Conservation (phyloP, 2,797 vertebrate species). For the Pseudomugil gertrudae region DNA sequence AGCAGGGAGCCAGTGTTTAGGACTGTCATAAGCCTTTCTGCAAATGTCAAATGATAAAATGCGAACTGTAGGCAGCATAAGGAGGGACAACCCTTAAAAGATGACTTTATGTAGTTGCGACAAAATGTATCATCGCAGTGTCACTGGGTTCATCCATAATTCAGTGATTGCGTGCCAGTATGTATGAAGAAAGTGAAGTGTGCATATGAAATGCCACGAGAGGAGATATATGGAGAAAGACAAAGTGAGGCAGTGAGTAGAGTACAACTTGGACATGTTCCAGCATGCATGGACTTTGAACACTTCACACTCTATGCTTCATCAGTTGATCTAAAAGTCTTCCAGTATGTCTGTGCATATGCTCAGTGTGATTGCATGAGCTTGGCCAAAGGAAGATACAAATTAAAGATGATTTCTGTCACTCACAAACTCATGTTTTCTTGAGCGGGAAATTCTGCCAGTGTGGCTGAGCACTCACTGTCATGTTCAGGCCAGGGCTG, state of each 20-base stretch:
- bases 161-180: constrained; percentile 52
- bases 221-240: constrained; percentile 52
- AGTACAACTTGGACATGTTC: constrained; percentile 64
- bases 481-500: constrained; percentile 65
- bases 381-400: constrained; percentile 42
- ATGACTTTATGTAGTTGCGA: constrained; percentile 73
- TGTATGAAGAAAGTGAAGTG: constrained; percentile 28
- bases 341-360: constrained; percentile 12
- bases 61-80: constrained; percentile 70
- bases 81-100: constrained; percentile 67
- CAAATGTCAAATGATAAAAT: constrained; percentile 81
- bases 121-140: constrained; percentile 74
- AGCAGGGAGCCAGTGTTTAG: constrained; percentile 64
- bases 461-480: constrained; percentile 53
- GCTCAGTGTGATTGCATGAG: constrained; percentile 2
- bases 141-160: constrained; percentile 76
- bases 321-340: constrained; percentile 29
- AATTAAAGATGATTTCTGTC: constrained; percentile 66
- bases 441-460: constrained; percentile 56
- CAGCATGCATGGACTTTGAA: constrained; percentile 56
- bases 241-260: constrained; percentile 45
- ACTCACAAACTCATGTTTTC: constrained; percentile 68
- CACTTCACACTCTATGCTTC: constrained; percentile 37
- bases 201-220: constrained; percentile 39
- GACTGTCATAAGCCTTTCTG: constrained; percentile 61